A percentile compares a stretch with the other conserved stretches of the same genome.
Evolutionary conservation across 2,797 vertebrate species (phyloP).

Genomic region (Sarcophilus harrisii): DNA sequence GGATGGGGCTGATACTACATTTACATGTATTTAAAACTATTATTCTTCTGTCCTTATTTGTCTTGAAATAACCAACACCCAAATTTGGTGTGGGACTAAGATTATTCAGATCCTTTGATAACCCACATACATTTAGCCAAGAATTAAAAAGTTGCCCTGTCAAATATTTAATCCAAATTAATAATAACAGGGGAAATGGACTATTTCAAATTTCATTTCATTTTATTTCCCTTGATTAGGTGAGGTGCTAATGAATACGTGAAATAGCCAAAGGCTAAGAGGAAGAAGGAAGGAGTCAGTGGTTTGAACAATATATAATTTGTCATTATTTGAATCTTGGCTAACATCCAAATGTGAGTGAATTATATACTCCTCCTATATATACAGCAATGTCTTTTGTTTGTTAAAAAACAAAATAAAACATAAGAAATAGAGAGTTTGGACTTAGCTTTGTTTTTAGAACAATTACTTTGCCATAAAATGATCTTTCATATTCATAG

Average conservation of each 20-base stretch:
- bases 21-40: neutral
- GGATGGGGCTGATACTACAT: neutral
- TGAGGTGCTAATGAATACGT: neutral
- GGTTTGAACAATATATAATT: neutral
- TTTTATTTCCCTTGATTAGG: neutral
- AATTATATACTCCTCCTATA: slow-evolving; percentile 12
- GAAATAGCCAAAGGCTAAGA: neutral
- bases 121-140: slow-evolving; percentile 20
- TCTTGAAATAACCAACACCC: neutral
- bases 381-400: slow-evolving; percentile 23
- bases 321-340: neutral
- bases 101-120: neutral
- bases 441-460: neutral
- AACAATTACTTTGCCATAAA: neutral
- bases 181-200: slow-evolving; percentile 13
- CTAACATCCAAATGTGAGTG: slow-evolving; percentile 17
- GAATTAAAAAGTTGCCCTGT: slow-evolving; percentile 4
- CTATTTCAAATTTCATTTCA: slow-evolving; percentile 1
- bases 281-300: slow-evolving; percentile 18
- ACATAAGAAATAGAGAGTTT: neutral
- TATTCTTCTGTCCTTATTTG: neutral
- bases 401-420: neutral
- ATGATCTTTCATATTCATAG: neutral
- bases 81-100: neutral
- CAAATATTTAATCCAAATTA: neutral